Conservation (phyloP, 2,888 invertebrate species). For the Laothoe populi region DNA sequence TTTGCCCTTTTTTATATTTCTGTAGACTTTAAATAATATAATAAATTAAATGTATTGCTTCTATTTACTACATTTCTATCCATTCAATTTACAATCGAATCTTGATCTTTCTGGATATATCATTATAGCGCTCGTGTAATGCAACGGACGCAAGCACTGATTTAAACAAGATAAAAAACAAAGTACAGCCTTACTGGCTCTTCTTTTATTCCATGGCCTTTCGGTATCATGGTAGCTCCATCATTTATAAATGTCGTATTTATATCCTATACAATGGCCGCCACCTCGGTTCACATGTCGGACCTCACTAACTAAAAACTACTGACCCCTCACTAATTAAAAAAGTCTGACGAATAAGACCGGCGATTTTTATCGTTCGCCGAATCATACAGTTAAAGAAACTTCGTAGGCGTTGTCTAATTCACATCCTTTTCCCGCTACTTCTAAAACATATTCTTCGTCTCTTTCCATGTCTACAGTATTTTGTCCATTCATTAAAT, state of each 20-base stretch:
- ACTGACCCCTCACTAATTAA: conserved; percentile 82
- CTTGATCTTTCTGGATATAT: conserved; percentile 11
- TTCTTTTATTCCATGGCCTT: conserved; percentile 46
- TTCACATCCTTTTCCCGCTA: conserved; percentile 63
- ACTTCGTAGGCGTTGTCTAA: conserved; percentile 76
- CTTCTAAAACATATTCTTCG: conserved; percentile 39
- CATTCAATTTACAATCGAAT: conserved; percentile 11
- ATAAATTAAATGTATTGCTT: background rate
- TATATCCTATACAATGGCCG: conserved; percentile 76
- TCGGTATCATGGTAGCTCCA: conserved; percentile 62
- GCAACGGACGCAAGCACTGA: conserved; percentile 24
- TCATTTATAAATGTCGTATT: conserved; percentile 77
- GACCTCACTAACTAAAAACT: conserved; percentile 82
- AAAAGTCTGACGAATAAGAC: conserved; percentile 83
- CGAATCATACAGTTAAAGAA: conserved; percentile 79
- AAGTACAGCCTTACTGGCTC: conserved; percentile 30
- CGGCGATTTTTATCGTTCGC: conserved; percentile 82
- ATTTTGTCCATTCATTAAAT: conserved; percentile 74
- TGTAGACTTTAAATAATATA: background rate
- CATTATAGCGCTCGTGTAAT: conserved; percentile 19
- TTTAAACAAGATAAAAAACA: conserved; percentile 31
- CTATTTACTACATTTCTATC: background rate
- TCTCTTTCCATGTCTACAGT: conserved; percentile 64
- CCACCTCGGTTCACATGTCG: conserved; percentile 77
- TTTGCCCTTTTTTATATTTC: background rate